Percentiles rank a stretch among this genome's conserved stretches.
Evolutionary conservation across 2,888 invertebrate species (phyloP).

Genomic region (Syrphus vitripennis): DNA sequence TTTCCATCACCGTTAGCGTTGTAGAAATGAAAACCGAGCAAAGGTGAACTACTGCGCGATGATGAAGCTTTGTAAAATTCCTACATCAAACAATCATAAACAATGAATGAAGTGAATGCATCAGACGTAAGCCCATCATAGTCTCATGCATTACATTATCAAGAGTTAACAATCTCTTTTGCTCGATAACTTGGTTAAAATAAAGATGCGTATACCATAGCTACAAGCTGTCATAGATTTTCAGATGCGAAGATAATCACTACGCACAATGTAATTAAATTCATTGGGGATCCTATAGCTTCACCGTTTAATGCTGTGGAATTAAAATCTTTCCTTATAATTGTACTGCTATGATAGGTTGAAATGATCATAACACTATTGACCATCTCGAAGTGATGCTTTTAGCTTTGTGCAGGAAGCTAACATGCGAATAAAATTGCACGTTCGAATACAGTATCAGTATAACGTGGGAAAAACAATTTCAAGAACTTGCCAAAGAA

Average conservation of each 20-base stretch:
- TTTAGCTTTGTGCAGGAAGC: too few relatives aligned
- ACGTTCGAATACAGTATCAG: too few relatives aligned
- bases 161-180: conserved; percentile 35
- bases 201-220: background rate
- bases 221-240: background rate
- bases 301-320: too few relatives aligned
- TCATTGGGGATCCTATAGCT: too few relatives aligned
- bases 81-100: background rate
- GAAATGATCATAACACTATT: too few relatives aligned
- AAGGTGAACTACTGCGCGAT: background rate
- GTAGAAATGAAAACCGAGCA: background rate
- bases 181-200: background rate
- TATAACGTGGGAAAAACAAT: too few relatives aligned
- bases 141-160: background rate
- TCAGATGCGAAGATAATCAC: background rate
- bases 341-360: too few relatives aligned
- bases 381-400: too few relatives aligned
- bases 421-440: too few relatives aligned
- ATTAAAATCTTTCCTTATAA: background rate
- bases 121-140: background rate
- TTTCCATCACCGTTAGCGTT: background rate
- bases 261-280: background rate
- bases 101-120: background rate
- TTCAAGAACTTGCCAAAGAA: too few relatives aligned
- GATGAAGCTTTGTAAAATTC: background rate